Conservation (phyloP, 2,113 vertebrate species). For the Anser brachyrhynchus region DNA sequence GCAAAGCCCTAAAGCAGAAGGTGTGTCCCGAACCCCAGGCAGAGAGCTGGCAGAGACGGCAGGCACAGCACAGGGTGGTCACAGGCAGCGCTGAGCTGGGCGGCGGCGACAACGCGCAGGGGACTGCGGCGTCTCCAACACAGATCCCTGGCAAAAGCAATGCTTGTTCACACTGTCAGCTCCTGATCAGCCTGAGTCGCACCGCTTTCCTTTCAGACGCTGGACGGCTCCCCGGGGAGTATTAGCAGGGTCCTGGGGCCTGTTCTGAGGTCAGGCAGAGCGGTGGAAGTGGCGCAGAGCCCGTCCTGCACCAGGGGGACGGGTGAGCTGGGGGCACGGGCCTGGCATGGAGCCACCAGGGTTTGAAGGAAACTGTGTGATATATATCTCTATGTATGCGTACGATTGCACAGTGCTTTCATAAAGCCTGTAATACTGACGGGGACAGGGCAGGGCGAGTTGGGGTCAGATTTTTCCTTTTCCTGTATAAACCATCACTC, state of each 20-base stretch:
- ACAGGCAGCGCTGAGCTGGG: background rate
- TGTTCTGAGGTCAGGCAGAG: background rate
- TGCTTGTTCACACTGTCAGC: background rate
- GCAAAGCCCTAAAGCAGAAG: background rate
- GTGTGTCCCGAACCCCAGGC: background rate
- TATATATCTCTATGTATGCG: accelerated
- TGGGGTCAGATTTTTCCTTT: background rate
- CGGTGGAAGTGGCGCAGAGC: background rate
- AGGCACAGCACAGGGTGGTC: background rate
- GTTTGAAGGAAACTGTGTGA: background rate
- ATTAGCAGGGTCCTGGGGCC: accelerated
- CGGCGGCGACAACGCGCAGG: accelerated
- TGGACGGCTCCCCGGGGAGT: background rate
- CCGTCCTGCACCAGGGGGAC: accelerated
- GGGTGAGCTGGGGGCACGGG: too few species aligned
- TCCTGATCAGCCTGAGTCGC: background rate
- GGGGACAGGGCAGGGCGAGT: background rate
- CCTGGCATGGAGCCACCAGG: too few species aligned
- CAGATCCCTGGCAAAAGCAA: background rate
- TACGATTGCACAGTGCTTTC: background rate
- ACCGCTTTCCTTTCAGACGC: background rate
- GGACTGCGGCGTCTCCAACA: accelerated
- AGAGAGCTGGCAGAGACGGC: background rate
- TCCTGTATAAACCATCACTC: background rate
- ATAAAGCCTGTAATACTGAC: background rate